These are phyloP conservation scores for Ochropacha duplaris DNA, from an alignment of 2,888 invertebrate genomes.

Conservation along the genomic window DNA sequence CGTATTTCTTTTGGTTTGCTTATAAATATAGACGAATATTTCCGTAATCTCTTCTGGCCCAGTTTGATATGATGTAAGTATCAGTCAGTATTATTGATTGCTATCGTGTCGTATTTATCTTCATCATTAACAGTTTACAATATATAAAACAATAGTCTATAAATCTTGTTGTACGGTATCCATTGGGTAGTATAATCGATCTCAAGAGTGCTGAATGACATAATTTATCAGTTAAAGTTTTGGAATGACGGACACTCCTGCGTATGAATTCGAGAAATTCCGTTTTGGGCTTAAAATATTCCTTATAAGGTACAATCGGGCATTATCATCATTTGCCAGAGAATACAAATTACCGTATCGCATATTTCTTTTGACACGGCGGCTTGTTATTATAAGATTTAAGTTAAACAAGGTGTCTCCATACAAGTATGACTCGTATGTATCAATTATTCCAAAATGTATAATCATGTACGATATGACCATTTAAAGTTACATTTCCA, in stretches of 20 bases:
- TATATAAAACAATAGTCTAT: slow-evolving; percentile 51
- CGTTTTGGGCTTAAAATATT: slow-evolving; percentile 45
- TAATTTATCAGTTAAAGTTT: slow-evolving; percentile 43
- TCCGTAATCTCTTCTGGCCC: slow-evolving; percentile 1
- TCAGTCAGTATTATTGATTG: slow-evolving; percentile 15
- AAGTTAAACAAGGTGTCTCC: slow-evolving; percentile 38
- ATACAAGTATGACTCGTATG: slow-evolving; percentile 49
- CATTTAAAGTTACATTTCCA: slow-evolving; percentile 30
- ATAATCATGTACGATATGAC: slow-evolving; percentile 18
- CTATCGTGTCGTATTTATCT: slow-evolving; percentile 9
- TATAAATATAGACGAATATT: neutral
- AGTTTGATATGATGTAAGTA: neutral
- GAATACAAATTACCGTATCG: slow-evolving; percentile 48
- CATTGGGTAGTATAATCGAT: slow-evolving; percentile 37
- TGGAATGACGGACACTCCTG: slow-evolving; percentile 34
- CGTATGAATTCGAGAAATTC: slow-evolving; percentile 46
- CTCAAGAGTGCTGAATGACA: slow-evolving; percentile 28
- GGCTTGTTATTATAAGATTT: slow-evolving; percentile 27
- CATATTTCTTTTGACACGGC: slow-evolving; percentile 33
- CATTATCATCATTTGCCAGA: slow-evolving; percentile 53
- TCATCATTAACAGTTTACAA: slow-evolving; percentile 28
- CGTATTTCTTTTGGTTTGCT: neutral
- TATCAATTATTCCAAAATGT: slow-evolving; percentile 21
- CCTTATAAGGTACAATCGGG: slow-evolving; percentile 41
- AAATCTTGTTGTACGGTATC: slow-evolving; percentile 39